Conservation (phyloP, 2,113 vertebrate species). For the human (Homo sapiens) region GRCh38 chr11:126094501-126095000, state of each 20-base stretch:
- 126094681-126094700: background rate
- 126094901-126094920: too few species aligned
- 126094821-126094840: too few species aligned
- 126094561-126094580: background rate
- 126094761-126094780: too few species aligned
- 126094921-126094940: too few species aligned
- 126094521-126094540: background rate
- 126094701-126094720: background rate
- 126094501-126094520: background rate
- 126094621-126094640: background rate
- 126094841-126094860: too few species aligned
- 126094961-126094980: too few species aligned
- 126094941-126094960: too few species aligned
- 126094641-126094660: background rate
- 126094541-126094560: background rate
- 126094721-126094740: conserved; percentile 6
- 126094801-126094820: too few species aligned
- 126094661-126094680: background rate
- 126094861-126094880: too few species aligned
- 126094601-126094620: background rate
- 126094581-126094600: background rate
- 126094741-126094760: background rate
- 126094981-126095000: too few species aligned
- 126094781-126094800: too few species aligned
- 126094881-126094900: too few species aligned